phyloP scores from a whole-genome alignment of 2,797 vertebrate genomes.

The Neoniphon sammara region DNA sequence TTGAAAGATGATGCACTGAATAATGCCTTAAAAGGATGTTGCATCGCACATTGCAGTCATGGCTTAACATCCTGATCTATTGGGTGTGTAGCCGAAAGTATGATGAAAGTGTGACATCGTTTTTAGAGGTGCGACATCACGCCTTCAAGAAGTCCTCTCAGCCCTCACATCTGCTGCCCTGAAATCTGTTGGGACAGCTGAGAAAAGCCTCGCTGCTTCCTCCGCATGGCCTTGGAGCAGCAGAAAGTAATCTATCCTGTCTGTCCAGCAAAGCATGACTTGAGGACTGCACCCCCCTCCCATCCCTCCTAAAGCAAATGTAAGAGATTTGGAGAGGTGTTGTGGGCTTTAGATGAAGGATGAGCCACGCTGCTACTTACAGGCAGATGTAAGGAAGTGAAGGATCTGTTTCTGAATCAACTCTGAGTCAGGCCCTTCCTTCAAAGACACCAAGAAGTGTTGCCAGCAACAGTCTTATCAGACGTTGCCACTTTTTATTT shows the following conservation, averaged over 20 bases:
- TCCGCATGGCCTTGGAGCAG: conserved; percentile 1
- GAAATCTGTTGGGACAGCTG: conserved; percentile 52
- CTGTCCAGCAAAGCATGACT: conserved; percentile 3
- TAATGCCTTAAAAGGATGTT: conserved; percentile 1
- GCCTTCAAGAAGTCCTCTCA: conserved; percentile 39
- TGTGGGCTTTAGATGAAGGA: conserved; percentile 28
- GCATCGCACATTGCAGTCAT: conserved; percentile 4
- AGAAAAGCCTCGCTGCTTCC: conserved; percentile 41
- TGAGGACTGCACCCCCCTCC: not conserved
- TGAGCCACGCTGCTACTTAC: conserved; percentile 23
- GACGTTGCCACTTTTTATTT: conserved; percentile 5
- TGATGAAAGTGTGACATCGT: conserved; percentile 43
- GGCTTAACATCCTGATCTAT: conserved; percentile 18
- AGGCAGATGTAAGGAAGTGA: conserved; percentile 38
- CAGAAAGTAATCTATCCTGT: not conserved
- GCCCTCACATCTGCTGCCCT: conserved; percentile 39
- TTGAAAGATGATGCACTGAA: conserved; percentile 5
- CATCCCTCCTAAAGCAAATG: conserved; percentile 32
- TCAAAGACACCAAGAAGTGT: conserved; percentile 17
- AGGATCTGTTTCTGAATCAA: conserved; percentile 27
- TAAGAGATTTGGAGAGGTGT: conserved; percentile 24
- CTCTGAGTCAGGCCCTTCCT: conserved; percentile 20
- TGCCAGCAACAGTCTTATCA: conserved; percentile 2
- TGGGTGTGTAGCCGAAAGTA: conserved; percentile 19
- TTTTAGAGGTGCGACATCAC: conserved; percentile 53